Base-by-base conservation (phyloP, 2,888 invertebrate genomes). In the Dicycla oo region DNA sequence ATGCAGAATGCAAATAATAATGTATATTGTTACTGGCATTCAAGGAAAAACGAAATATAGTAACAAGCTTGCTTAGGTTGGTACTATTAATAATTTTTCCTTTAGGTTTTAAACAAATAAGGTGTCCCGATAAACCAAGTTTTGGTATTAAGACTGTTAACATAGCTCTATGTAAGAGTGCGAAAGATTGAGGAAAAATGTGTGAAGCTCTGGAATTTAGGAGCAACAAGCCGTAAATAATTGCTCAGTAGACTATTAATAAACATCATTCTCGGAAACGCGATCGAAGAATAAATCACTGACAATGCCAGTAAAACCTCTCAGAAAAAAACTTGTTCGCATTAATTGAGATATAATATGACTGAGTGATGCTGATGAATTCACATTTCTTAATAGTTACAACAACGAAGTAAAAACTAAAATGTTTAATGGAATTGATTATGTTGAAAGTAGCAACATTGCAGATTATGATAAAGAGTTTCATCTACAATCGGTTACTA, bases 181-280 rank as follows among this genome's bases (percentile, higher is more conserved):
- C 87, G 90, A 92, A 73, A 81, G 85, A 90, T 81, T 94, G 93
- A 94, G 94, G 94, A 94, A 93, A 94, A 93, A 88, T 84, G 30
- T 74, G 68, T 67, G 56, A 60, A 68, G 78, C 75, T 79, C 69
- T 77, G 76, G 76, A 87, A 80, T 83, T 83, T 75, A 80, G 79
- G 78, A 83, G 75, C 82, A 83, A 65, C 79, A 76, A 74, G 66
- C 75, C 81, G 86, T 87, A 88, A 90, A 89, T 87, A 87, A 78
- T 73, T 68, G 77, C 73, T 75, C 69, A 69, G 67, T 84, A 64
- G 81, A 78, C 74, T 84, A 84, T 82, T 73, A 80, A 86, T 85
- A 80, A 81, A 77, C 72, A 82, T 73, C 26, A 67, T 89, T 89
- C 89, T 84, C 30, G 68, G 87, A 81, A 89, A 78, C 69, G 54